Evolutionary conservation across 1,140 invertebrate genomes (phyloP).

Genomic region (Leptinotarsa texana): DNA sequence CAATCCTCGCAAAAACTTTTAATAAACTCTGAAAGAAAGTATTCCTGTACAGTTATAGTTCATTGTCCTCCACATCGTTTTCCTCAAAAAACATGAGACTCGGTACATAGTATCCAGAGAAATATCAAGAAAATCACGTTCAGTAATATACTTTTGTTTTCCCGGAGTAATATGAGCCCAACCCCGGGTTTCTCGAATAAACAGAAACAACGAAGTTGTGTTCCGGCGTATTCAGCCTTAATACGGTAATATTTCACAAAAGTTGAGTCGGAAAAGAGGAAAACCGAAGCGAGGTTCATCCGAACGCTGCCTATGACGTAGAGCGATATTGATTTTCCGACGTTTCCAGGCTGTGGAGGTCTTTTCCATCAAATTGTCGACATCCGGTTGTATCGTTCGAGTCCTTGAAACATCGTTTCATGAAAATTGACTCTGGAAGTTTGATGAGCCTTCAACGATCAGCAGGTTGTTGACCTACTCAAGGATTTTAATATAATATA

Average conservation of each 20-base stretch:
- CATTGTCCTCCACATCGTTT: too few relatives aligned
- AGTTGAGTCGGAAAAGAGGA: conserved; percentile 31
- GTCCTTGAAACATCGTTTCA: conserved; percentile 43
- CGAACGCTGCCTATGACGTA: conserved; percentile 43
- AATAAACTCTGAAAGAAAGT: too few relatives aligned
- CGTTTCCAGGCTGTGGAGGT: conserved; percentile 27
- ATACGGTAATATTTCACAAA: conserved; percentile 25
- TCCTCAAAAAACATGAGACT: too few relatives aligned
- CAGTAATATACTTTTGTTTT: conserved; percentile 9
- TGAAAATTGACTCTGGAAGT: conserved; percentile 13
- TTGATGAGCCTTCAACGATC: too few relatives aligned
- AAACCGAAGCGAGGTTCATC: conserved; percentile 30
- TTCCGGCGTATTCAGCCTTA: background rate
- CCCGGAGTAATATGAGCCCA: too few relatives aligned
- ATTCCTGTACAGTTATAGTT: too few relatives aligned
- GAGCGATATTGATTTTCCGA: conserved; percentile 44
- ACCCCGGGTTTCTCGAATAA: conserved; percentile 6
- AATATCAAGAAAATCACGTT: background rate
- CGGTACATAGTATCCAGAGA: background rate
- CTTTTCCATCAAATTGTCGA: conserved; percentile 33
- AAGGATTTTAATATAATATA: too few relatives aligned
- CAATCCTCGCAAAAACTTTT: too few relatives aligned
- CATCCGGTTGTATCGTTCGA: conserved; percentile 26
- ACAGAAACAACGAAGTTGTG: conserved; percentile 12
- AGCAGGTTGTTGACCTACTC: too few relatives aligned